A percentile compares a stretch with the other conserved stretches of the same genome.
These are phyloP conservation scores for Microctonus hyperodae DNA, from an alignment of 2,888 invertebrate species.

Conservation along the genomic window DNA sequence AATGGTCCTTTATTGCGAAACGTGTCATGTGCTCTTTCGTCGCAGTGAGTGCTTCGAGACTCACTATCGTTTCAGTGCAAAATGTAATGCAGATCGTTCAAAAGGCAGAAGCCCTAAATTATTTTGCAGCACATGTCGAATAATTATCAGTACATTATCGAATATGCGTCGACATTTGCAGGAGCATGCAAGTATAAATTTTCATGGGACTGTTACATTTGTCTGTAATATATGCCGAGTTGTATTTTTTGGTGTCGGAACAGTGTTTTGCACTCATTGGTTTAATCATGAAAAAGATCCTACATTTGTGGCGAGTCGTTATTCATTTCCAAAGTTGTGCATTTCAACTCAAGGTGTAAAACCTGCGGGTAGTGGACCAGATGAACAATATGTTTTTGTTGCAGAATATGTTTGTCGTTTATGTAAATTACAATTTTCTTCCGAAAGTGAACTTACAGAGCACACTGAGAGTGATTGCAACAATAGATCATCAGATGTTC, in stretches of 20 bases:
- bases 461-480: slow-evolving; percentile 27
- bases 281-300: slow-evolving; percentile 48
- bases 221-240: slow-evolving; percentile 57
- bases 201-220: slow-evolving; percentile 44
- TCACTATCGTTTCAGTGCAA: slow-evolving; percentile 46
- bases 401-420: slow-evolving; percentile 52
- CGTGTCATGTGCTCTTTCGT: slow-evolving; percentile 51
- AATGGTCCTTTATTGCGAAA: slow-evolving; percentile 51
- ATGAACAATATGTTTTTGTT: slow-evolving; percentile 48
- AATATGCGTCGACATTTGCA: slow-evolving; percentile 50
- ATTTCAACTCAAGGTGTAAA: slow-evolving; percentile 39
- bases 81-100: slow-evolving; percentile 40
- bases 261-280: slow-evolving; percentile 54
- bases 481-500: neutral
- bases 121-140: slow-evolving; percentile 50
- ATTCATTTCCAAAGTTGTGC: slow-evolving; percentile 51
- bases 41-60: slow-evolving; percentile 53
- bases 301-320: slow-evolving; percentile 48
- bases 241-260: slow-evolving; percentile 52
- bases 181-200: slow-evolving; percentile 43
- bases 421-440: slow-evolving; percentile 48
- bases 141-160: slow-evolving; percentile 43
- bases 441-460: slow-evolving; percentile 38
- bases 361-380: slow-evolving; percentile 32
- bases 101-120: slow-evolving; percentile 45